Base-by-base conservation (phyloP, 2,797 vertebrate species). In the Xenops minutus region DNA sequence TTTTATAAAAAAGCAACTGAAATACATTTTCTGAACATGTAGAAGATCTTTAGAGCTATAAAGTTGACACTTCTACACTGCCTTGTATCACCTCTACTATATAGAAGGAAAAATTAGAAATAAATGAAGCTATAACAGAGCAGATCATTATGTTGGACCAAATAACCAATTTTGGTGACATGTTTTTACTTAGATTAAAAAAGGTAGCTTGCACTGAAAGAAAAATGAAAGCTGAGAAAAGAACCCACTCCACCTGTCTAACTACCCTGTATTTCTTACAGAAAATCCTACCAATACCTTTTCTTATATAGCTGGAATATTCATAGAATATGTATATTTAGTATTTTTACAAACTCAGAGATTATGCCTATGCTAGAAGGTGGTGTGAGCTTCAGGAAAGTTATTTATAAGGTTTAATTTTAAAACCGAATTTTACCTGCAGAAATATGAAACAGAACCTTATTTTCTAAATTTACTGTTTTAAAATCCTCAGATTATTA, bases 91-190 rank as follows among this genome's bases (percentile, higher is more conserved):
- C 92, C 85, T 96, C 94, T 46, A 89, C 62, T 72, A 91, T 15
- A 85, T 66, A 84, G 52, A 88, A 92, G 75, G 49, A 97, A 97
- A 85, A 91, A 69, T 55, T 77, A 43, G 75, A 96, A 97, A 95
- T 75, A 96, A 97, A 97, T 87, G 66, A 89, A 95, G 63, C 89
- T 93, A 85, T 94, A 95, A 96, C 15, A 96, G 63, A 88, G 76
- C 52, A 93, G 62, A 73, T 95, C 69, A 83, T 95, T 96, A 96
- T 37, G 21, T 10, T 87, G 78, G 90, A 89, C 96, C 77, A 96
- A 97, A 95, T 64, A 92, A 92, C 67, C 94, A 37, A 77, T 88
- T 91, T 48, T 92, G 54, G 94, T 82, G 36, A 92, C 83, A 97
- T 85, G 8, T 10, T 85, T 89, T 78, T 44, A 79, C 29, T 72